Percentiles rank a stretch among this genome's conserved stretches.
Evolutionary conservation across 2,888 invertebrate genomes (phyloP).

Genomic region (Gymnocheta viridis): DNA sequence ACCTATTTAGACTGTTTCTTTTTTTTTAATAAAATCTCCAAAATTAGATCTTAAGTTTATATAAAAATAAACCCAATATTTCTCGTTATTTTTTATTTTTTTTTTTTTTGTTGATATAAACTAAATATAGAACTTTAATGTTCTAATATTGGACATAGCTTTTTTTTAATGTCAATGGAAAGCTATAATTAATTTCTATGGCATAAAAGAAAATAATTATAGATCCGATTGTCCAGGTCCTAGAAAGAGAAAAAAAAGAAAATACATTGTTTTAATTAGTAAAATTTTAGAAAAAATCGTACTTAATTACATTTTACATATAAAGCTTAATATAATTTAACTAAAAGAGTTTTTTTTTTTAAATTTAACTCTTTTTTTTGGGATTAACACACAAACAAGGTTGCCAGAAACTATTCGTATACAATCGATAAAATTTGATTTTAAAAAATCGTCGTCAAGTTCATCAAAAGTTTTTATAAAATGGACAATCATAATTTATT

Average conservation of each 20-base stretch:
- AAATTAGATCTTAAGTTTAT: conserved; percentile 28
- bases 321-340: conserved; percentile 61
- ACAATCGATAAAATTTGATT: neutral
- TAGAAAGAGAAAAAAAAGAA: conserved; percentile 80
- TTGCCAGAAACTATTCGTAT: neutral
- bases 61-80: conserved; percentile 47
- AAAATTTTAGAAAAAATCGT: neutral
- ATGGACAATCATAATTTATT: no score
- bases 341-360: conserved; percentile 29
- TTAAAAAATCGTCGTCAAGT: neutral
- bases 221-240: conserved; percentile 86
- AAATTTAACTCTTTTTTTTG: neutral
- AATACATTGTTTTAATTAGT: conserved; percentile 50
- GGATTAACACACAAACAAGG: conserved; percentile 10
- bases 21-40: conserved; percentile 45
- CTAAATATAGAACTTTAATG: conserved; percentile 55
- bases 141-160: conserved; percentile 70
- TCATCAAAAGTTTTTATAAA: no score
- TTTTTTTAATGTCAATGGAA: conserved; percentile 51
- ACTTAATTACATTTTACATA: conserved; percentile 30
- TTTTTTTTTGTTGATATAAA: neutral
- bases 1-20: conserved; percentile 13
- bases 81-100: conserved; percentile 22
- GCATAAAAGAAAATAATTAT: conserved; percentile 82
- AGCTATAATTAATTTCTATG: conserved; percentile 82